Evolutionary conservation across 1,140 invertebrate species (phyloP).

Genomic region (Drosophila nannoptera): DNA sequence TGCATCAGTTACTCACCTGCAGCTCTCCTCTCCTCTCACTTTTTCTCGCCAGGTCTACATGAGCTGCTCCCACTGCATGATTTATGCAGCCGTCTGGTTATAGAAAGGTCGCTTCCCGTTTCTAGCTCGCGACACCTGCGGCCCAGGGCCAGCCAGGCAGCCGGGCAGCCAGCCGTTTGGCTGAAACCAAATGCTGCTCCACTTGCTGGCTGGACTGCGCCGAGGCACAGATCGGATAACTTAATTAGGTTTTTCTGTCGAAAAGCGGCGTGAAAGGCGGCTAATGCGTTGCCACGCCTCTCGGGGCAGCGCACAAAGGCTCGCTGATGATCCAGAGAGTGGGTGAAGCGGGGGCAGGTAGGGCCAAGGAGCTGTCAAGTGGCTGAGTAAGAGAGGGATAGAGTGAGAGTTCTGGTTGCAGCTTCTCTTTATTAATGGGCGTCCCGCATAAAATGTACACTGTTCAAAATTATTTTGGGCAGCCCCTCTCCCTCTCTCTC

Average conservation of each 20-base stretch:
- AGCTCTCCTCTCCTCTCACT: neutral
- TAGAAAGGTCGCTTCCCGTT: conserved; percentile 46
- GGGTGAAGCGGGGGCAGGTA: neutral
- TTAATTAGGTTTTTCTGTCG: conserved; percentile 50
- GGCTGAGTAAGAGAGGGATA: neutral
- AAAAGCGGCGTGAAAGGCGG: conserved; percentile 34
- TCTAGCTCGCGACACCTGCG: conserved; percentile 39
- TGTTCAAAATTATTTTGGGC: conserved; percentile 33
- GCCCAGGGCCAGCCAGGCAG: conserved; percentile 1
- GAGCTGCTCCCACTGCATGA: conserved; percentile 20
- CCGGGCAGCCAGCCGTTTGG: neutral
- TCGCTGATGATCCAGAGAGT: conserved; percentile 31
- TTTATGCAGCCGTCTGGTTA: conserved; percentile 30
- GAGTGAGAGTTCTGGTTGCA: neutral
- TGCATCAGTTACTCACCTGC: too few species aligned
- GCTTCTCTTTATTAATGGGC: conserved; percentile 26
- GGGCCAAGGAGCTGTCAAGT: neutral
- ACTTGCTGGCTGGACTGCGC: neutral
- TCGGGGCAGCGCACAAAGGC: neutral
- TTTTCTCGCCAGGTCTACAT: neutral
- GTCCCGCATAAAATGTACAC: conserved; percentile 31
- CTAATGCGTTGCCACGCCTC: conserved; percentile 51
- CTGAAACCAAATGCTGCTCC: conserved; percentile 14
- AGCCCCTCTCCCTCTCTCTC: neutral
- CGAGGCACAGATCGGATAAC: conserved; percentile 15